Conservation (phyloP, 2,888 invertebrate species). For the Taenaris catops region DNA sequence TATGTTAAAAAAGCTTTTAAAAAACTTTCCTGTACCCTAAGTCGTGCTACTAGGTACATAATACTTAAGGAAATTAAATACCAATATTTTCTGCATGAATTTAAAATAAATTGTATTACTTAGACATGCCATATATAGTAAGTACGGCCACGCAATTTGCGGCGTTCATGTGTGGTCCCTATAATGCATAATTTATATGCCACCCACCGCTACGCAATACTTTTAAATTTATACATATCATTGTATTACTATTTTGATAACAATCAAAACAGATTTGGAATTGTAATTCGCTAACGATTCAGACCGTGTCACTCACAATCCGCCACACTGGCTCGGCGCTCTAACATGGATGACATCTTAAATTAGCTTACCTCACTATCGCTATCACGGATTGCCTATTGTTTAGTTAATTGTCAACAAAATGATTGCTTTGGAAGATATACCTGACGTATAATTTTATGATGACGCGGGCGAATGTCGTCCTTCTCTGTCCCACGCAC, state of each 20-base stretch:
- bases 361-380: constrained; percentile 10
- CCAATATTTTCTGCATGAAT: no score
- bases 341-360: constrained; percentile 9
- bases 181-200: constrained; percentile 12
- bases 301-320: no score
- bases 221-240: constrained; percentile 9
- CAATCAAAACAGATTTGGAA: constrained; percentile 19
- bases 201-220: background rate
- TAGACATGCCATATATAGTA: no score
- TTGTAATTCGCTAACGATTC: constrained; percentile 21
- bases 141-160: no score
- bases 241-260: constrained; percentile 11
- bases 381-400: constrained; percentile 31
- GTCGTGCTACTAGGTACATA: no score
- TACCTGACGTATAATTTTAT: constrained; percentile 5
- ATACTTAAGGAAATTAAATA: no score
- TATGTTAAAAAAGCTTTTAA: no score
- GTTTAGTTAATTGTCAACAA: constrained; percentile 37
- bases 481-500: constrained; percentile 19
- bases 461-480: constrained; percentile 27
- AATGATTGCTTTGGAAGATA: constrained; percentile 35
- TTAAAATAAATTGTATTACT: no score
- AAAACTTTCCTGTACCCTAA: no score
- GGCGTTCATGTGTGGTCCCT: constrained; percentile 10
- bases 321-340: constrained; percentile 19